phyloP scores from a whole-genome alignment of 2,888 invertebrate species.

The Amphipyra berbera region DNA sequence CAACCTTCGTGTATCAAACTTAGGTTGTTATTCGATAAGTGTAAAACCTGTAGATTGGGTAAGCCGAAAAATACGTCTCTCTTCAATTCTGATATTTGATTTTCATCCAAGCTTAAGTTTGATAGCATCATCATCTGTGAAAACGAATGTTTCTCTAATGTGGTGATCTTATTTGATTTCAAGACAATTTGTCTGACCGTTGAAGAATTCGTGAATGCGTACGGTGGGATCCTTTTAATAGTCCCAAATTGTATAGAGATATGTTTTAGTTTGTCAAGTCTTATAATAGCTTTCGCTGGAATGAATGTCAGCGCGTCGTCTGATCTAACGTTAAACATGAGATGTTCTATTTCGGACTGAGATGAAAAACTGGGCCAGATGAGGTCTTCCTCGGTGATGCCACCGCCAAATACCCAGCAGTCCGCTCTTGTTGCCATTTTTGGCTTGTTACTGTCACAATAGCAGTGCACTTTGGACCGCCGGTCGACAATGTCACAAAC shows the following conservation, averaged over 20 bases:
- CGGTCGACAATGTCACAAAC: slow-evolving; percentile 85
- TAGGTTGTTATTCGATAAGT: slow-evolving; percentile 95
- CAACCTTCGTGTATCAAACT: slow-evolving; percentile 96
- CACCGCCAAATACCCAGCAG: slow-evolving; percentile 92
- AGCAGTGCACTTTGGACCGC: slow-evolving; percentile 85
- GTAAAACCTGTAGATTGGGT: slow-evolving; percentile 92
- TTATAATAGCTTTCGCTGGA: slow-evolving; percentile 92
- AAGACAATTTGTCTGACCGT: slow-evolving; percentile 92
- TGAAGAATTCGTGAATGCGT: slow-evolving; percentile 94
- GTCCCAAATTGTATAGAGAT: slow-evolving; percentile 93
- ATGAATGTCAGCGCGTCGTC: slow-evolving; percentile 92
- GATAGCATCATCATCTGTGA: slow-evolving; percentile 93
- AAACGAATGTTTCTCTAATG: slow-evolving; percentile 92
- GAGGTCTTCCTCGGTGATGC: slow-evolving; percentile 91
- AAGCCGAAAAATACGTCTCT: slow-evolving; percentile 93
- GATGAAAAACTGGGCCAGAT: slow-evolving; percentile 94
- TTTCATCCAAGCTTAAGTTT: slow-evolving; percentile 93
- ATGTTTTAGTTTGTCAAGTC: slow-evolving; percentile 92
- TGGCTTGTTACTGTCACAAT: slow-evolving; percentile 84
- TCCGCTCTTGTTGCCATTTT: slow-evolving; percentile 92
- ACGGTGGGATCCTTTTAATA: slow-evolving; percentile 92
- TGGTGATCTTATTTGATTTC: slow-evolving; percentile 92
- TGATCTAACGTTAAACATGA: slow-evolving; percentile 93
- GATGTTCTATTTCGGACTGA: slow-evolving; percentile 92
- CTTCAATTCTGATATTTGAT: slow-evolving; percentile 93